phyloP scores from a whole-genome alignment of 2,888 invertebrate species.

The Cryptocheilus praepositus region DNA sequence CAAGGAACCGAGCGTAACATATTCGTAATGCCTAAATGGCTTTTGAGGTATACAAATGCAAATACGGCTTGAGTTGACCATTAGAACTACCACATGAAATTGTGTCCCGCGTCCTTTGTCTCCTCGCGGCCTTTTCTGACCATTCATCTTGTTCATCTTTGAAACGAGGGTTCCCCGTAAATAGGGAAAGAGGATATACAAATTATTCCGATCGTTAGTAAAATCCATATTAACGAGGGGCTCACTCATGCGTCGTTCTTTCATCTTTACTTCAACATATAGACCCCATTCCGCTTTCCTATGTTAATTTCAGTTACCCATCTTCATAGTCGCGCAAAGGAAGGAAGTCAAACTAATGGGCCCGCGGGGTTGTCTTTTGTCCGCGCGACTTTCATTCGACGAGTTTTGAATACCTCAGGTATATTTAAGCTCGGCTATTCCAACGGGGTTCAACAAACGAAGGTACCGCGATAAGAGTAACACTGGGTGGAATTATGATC shows the following conservation, averaged over 20 bases:
- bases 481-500: too few relatives aligned
- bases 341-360: constrained; percentile 9
- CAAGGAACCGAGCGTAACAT: constrained; percentile 17
- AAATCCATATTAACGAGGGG: constrained; percentile 40
- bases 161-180: constrained; percentile 15
- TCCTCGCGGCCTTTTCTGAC: constrained; percentile 15
- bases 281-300: constrained; percentile 11
- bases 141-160: constrained; percentile 19
- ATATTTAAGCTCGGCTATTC: constrained; percentile 19
- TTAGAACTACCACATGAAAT: constrained; percentile 52
- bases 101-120: constrained; percentile 19
- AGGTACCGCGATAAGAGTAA: too few relatives aligned
- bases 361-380: constrained; percentile 31
- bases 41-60: constrained; percentile 64
- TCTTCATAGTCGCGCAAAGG: constrained; percentile 20
- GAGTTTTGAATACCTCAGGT: constrained; percentile 32
- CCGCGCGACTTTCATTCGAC: constrained; percentile 27
- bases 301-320: constrained; percentile 38
- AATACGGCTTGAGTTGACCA: constrained; percentile 59
- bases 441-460: too few relatives aligned
- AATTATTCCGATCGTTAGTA: constrained; percentile 43
- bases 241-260: constrained; percentile 5
- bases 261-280: constrained; percentile 22
- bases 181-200: constrained; percentile 29
- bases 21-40: constrained; percentile 49